Conservation (phyloP, 2,888 invertebrate genomes). For the Oscheius sp. region DNA sequence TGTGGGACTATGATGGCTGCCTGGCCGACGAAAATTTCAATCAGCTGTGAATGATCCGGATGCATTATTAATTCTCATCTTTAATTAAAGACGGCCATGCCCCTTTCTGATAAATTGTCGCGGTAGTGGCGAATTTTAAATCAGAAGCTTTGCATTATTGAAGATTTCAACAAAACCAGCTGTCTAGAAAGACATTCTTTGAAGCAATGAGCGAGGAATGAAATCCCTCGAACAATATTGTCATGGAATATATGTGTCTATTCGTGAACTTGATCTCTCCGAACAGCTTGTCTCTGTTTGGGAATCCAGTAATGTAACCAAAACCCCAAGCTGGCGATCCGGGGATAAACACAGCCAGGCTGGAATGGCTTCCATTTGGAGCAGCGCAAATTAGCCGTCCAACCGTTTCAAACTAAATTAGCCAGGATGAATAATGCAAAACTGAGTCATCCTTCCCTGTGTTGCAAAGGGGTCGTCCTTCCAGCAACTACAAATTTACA, state of each 20-base stretch:
- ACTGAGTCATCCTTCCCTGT: not conserved
- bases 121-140: slow-evolving; percentile 9
- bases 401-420: not conserved
- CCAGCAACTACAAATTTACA: slow-evolving; percentile 5
- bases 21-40: not conserved
- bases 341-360: not conserved
- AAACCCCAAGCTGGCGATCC: not conserved
- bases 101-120: slow-evolving; percentile 23
- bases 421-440: slow-evolving; percentile 1
- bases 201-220: too few species aligned
- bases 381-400: not conserved
- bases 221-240: slow-evolving; percentile 2
- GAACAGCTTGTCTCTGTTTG: slow-evolving; percentile 5
- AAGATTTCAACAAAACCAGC: not conserved
- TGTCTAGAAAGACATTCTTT: not conserved
- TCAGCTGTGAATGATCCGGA: slow-evolving; percentile 6
- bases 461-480: too few species aligned
- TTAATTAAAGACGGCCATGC: slow-evolving; percentile 1
- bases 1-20: not conserved
- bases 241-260: too few species aligned
- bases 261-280: not conserved
- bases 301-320: slow-evolving; percentile 1
- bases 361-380: slow-evolving; percentile 16
- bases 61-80: slow-evolving; percentile 14
- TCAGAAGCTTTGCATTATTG: not conserved